Base-by-base conservation (phyloP, 2,113 vertebrate species). In the Addax nasomaculatus region DNA sequence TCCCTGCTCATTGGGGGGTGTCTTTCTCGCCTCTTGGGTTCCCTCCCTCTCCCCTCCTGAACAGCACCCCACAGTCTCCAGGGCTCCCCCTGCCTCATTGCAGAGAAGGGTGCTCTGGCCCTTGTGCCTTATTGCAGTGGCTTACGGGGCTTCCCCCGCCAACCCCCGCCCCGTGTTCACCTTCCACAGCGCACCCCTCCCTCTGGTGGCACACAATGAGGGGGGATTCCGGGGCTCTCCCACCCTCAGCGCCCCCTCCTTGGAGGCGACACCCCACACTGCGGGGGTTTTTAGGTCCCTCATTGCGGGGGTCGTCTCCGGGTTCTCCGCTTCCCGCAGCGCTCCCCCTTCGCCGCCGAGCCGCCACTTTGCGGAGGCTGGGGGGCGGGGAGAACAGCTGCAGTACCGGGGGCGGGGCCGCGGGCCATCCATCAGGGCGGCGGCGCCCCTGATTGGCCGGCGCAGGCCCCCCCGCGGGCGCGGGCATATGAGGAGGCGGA, bases 401-500 rank as follows among this genome's bases (percentile, higher is more conserved):
- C 98, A 98, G 98, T 98, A 93, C 97, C 88, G 51, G 98, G 96
- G 98, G 98, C 79, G 97, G 97, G 93, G 98, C 92, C 67, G 2
- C 29, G 6, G 90, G 91, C 90, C 49, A 60, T 87, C 93, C 57
- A 36, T 97, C 96, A 92, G 58, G 49, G 29, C 78, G 21, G 36
- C 16, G 53, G 73, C 21, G 21, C 67, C 51, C 21, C 93, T 85
- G 97, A 98, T 98, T 98, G 98, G 98, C 93, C 84, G 12, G 64
- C 13, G 27, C 58, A 49, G 10, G 95, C 94, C 96, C 98, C 97
- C 96, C 97, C 29, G 85, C 80, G 85, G 67, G 93, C 93, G 80
- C 97, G 80, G 96, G 94, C 98, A 97, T 98, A 98, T 98, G 98
- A 98, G 97, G 96, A 97, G 95, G 98, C 89, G 95, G 97, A 92